A percentile compares a stretch with the other conserved stretches of the same genome.
Evolutionary conservation across 2,797 vertebrate genomes (phyloP).

Genomic region (Podargus strigoides): DNA sequence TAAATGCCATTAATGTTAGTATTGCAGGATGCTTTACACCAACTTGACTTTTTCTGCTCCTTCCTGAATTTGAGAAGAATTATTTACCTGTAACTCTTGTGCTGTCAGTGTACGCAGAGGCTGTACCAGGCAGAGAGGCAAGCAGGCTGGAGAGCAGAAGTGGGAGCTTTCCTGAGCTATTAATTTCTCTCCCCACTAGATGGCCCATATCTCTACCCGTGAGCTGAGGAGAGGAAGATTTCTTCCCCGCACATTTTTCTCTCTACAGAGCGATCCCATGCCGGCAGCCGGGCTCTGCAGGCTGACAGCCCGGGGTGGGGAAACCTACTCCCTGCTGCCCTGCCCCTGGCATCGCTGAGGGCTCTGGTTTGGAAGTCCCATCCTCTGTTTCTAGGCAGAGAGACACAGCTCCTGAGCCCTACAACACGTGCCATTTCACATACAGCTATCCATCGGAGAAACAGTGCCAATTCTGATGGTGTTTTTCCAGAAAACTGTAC

Average conservation of each 20-base stretch:
- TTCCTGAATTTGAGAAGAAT: background rate
- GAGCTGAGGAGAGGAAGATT: background rate
- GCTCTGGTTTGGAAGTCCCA: background rate
- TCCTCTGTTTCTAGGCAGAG: background rate
- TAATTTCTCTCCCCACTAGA: conserved; percentile 25
- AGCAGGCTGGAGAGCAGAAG: fast-evolving
- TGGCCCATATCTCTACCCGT: background rate
- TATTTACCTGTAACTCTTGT: background rate
- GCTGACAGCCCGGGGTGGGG: background rate
- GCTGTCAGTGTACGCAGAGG: fast-evolving
- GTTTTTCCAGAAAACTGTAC: background rate
- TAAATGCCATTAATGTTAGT: background rate
- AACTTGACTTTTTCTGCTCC: background rate
- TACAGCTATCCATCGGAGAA: background rate
- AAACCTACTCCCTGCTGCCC: background rate
- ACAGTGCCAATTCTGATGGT: background rate
- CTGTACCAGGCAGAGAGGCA: background rate
- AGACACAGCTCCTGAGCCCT: background rate
- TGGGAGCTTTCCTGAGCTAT: background rate
- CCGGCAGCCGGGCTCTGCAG: background rate
- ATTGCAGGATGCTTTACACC: background rate
- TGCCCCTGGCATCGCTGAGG: background rate
- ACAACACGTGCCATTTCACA: fast-evolving
- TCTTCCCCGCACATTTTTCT: background rate
- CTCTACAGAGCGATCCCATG: background rate